phyloP scores from a whole-genome alignment of 92 coral and sea anemone species.

The Ricordea florida region DNA sequence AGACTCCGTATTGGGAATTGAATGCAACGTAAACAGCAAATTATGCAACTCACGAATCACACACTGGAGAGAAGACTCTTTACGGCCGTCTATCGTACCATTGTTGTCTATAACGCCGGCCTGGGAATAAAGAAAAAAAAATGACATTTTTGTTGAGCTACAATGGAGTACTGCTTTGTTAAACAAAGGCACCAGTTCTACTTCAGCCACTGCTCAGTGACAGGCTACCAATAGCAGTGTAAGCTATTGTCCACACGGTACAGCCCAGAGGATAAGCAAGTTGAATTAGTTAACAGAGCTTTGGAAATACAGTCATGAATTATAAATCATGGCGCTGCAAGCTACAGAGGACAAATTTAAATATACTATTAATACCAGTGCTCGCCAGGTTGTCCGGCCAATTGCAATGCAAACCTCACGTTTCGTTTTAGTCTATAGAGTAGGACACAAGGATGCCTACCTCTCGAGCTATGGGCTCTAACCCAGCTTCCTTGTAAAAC shows the following conservation, averaged over 20 bases:
- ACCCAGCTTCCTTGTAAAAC: slow-evolving; percentile 73
- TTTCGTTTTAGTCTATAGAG: too few species aligned
- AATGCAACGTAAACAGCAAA: slow-evolving; percentile 13
- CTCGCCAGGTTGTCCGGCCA: too few species aligned
- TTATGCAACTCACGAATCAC: slow-evolving; percentile 40
- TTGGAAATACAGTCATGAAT: slow-evolving; percentile 53
- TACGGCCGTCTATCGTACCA: slow-evolving; percentile 76
- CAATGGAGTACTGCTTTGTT: too few species aligned
- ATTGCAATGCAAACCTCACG: too few species aligned
- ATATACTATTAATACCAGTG: slow-evolving; percentile 4
- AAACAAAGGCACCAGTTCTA: too few species aligned
- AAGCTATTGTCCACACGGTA: not conserved
- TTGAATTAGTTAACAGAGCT: slow-evolving; percentile 3
- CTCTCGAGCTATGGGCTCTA: slow-evolving; percentile 79
- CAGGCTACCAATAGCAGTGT: not conserved
- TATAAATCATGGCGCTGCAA: slow-evolving; percentile 45
- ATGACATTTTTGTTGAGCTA: too few species aligned
- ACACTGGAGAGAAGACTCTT: slow-evolving; percentile 47
- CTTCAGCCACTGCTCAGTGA: too few species aligned
- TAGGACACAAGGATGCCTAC: too few species aligned
- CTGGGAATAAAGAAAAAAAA: slow-evolving; percentile 53
- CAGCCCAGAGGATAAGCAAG: not conserved
- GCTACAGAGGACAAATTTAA: slow-evolving; percentile 49
- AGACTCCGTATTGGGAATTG: not conserved
- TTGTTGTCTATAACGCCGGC: slow-evolving; percentile 87